phyloP scores from a whole-genome alignment of 1,140 invertebrate genomes.

The Cyclina sinensis region DNA sequence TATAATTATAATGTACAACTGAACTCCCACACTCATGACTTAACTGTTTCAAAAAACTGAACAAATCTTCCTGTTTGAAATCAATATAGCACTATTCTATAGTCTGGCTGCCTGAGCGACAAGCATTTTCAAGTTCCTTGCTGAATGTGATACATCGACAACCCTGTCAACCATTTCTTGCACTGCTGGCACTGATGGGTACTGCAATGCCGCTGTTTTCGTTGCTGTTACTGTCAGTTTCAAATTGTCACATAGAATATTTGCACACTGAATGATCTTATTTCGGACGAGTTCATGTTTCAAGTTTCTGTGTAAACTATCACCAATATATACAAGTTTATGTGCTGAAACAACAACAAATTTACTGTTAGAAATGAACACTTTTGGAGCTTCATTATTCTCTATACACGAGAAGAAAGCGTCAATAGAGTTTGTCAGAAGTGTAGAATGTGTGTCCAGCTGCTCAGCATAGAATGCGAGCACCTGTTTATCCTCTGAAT shows the following conservation, averaged over 20 bases:
- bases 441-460: slow-evolving; percentile 93
- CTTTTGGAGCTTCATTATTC: slow-evolving; percentile 96
- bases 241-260: slow-evolving; percentile 94
- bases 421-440: slow-evolving; percentile 95
- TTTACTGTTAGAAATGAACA: slow-evolving; percentile 97
- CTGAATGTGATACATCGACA: slow-evolving; percentile 93
- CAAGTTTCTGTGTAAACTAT: slow-evolving; percentile 93
- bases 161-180: slow-evolving; percentile 98
- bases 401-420: slow-evolving; percentile 96
- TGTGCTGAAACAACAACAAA: slow-evolving; percentile 97
- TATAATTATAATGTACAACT: no score
- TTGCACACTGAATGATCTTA: slow-evolving; percentile 92
- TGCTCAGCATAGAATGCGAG: slow-evolving; percentile 95
- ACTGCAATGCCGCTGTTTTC: slow-evolving; percentile 95
- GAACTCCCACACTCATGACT: no score
- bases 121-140: slow-evolving; percentile 91
- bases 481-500: slow-evolving; percentile 92
- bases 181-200: slow-evolving; percentile 95
- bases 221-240: slow-evolving; percentile 95
- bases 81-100: slow-evolving; percentile 59
- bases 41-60: no score
- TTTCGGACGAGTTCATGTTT: slow-evolving; percentile 90
- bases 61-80: no score
- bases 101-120: slow-evolving; percentile 86
- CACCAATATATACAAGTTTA: slow-evolving; percentile 96